Evolutionary conservation across 2,888 invertebrate species (phyloP), one percentile per base, ranked within the genome.

Genomic region (Drosophila pseudotalamancana): DNA sequence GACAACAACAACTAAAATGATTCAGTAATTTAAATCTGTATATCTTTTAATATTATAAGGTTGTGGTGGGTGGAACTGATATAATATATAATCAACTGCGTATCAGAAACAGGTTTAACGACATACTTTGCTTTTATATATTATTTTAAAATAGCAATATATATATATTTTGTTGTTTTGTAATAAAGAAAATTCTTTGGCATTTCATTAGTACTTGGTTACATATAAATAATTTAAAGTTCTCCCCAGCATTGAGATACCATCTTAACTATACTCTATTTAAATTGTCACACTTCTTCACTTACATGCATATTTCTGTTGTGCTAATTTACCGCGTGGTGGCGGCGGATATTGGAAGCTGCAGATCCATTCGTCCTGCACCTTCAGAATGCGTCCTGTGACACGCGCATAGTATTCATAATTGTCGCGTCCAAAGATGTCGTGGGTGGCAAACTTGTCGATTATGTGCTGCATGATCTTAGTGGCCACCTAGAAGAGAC

Each of bases 391-490:
- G 54, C 98, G 94, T 0, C 98, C 98, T 16, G 98, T 98, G 59
- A 98, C 98, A 32, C 97, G 94, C 21, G 98, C 98, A 92, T 98
- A 98, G 91, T 97, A 98, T 92, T 98, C 98, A 91, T 98, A 98
- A 92, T 97, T 97, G 66, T 96, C 96, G 46, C 96, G 94, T 1
- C 99, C 99, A 91, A 99, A 99, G 78, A 99, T 93, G 91, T 98
- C 97, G 68, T 97, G 96, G 29, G 97, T 96, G 61, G 98, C 98
- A 93, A 98, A 99, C 92, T 98, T 97, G 91, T 98, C 98, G 87
- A 99, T 99, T 91, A 99, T 94, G 91, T 98, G 96, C 89, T 98
- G 97, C 96, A 99, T 98, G 74, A 99, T 97, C 87, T 96, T 94
- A 29, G 98, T 98, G 73, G 99, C 98, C 90, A 97, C 96, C 97